Evolutionary conservation across 2,797 vertebrate genomes (phyloP).

Genomic region (Cetoscarus ocellatus): DNA sequence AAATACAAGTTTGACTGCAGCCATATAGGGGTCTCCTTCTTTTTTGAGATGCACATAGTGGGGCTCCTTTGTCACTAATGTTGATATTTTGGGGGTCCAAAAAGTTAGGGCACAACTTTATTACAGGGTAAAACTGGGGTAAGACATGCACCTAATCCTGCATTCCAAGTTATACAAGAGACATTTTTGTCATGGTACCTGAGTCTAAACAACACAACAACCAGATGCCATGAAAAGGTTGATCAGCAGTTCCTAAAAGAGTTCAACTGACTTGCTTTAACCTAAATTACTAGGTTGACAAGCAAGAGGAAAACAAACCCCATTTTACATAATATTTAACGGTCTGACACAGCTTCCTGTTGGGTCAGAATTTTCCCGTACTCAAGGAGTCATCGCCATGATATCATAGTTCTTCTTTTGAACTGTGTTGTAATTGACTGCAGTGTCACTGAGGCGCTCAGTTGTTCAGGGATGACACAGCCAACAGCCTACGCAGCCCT

Average conservation of each 20-base stretch:
- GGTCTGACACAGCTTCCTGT: constrained; percentile 32
- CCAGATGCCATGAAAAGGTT: constrained; percentile 18
- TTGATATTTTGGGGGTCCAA: no score
- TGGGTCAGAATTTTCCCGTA: constrained; percentile 48
- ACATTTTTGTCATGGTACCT: not conserved
- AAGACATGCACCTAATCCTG: no score
- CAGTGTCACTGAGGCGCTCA: constrained; percentile 32
- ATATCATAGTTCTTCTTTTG: constrained; percentile 46
- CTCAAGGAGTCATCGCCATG: constrained; percentile 28
- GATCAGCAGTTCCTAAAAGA: not conserved
- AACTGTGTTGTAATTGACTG: constrained; percentile 53
- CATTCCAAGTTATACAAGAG: not conserved
- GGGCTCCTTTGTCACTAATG: no score
- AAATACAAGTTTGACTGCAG: no score
- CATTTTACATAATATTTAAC: constrained; percentile 7
- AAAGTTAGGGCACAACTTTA: no score
- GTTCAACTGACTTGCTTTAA: not conserved
- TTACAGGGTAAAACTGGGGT: no score
- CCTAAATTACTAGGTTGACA: no score
- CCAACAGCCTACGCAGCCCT: constrained; percentile 11
- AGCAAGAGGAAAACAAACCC: not conserved
- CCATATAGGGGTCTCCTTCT: no score
- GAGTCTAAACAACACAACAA: not conserved
- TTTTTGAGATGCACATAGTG: no score
- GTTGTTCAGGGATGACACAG: constrained; percentile 54